phyloP scores from a whole-genome alignment of 2,888 invertebrate species.

The Ariolimax columbianus region DNA sequence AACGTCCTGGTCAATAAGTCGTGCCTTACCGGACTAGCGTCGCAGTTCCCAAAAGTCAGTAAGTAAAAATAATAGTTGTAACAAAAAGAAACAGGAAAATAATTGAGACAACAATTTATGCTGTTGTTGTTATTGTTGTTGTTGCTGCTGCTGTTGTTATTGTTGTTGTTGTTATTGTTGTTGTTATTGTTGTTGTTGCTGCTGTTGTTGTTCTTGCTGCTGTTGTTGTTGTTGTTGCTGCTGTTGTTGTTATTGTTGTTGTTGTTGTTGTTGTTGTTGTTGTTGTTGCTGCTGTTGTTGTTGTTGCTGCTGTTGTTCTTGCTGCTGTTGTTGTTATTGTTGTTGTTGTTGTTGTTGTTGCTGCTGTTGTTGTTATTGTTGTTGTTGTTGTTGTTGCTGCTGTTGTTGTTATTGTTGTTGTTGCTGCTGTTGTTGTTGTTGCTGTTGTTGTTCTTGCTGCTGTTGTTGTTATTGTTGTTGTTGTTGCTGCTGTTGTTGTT shows the following conservation, averaged over 20 bases:
- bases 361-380: background rate
- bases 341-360: background rate
- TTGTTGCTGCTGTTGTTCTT: too few relatives aligned
- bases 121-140: too few relatives aligned
- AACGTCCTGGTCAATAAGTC: too few relatives aligned
- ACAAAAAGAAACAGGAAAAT: too few relatives aligned
- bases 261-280: background rate
- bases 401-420: background rate
- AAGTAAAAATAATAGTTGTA: too few relatives aligned
- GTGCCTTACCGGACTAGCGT: too few relatives aligned
- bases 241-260: background rate
- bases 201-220: too few relatives aligned
- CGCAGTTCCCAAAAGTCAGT: too few relatives aligned
- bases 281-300: background rate
- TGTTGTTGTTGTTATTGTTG: too few relatives aligned
- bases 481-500: background rate
- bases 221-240: background rate
- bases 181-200: too few relatives aligned
- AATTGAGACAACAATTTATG: too few relatives aligned
- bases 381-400: constrained; percentile 1
- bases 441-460: background rate
- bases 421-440: background rate
- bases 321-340: background rate
- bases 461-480: background rate
- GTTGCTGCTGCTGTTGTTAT: too few relatives aligned